Evolutionary conservation across 1,140 invertebrate species (phyloP).

Genomic region (Andricus grossulariae): DNA sequence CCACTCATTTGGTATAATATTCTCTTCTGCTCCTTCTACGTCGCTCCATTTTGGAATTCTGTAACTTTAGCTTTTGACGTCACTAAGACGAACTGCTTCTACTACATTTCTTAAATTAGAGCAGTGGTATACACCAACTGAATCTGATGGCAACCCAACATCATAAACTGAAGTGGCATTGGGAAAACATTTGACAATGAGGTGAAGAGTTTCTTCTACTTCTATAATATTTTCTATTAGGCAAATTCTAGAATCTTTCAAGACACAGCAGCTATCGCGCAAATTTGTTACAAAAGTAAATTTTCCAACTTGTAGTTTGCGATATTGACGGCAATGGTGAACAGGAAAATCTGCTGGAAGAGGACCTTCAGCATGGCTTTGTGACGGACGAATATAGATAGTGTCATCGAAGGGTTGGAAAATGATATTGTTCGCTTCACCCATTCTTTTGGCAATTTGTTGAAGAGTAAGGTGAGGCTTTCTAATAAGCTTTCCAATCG

Average conservation of each 20-base stretch:
- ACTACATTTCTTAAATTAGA: neutral
- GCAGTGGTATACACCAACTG: neutral
- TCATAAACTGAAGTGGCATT: no score
- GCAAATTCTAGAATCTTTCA: neutral
- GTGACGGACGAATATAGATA: neutral
- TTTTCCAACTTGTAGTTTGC: neutral
- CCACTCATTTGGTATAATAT: no score
- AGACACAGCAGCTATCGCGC: neutral
- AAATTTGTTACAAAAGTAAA: neutral
- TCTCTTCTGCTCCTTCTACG: neutral
- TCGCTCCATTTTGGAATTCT: neutral
- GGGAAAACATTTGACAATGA: no score
- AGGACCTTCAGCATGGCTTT: neutral
- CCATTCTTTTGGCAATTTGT: neutral
- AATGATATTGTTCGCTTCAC: neutral
- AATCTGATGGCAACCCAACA: no score
- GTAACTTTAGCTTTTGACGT: neutral
- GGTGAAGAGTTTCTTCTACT: neutral
- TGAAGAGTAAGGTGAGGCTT: slow-evolving; percentile 13
- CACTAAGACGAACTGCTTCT: neutral
- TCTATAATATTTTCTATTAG: neutral
- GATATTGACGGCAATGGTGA: neutral
- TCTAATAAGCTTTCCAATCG: neutral
- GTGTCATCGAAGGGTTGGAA: neutral
- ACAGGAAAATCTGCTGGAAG: neutral